Evolutionary conservation across 2,113 vertebrate species (phyloP).

Genomic region (Probosciger aterrimus): DNA sequence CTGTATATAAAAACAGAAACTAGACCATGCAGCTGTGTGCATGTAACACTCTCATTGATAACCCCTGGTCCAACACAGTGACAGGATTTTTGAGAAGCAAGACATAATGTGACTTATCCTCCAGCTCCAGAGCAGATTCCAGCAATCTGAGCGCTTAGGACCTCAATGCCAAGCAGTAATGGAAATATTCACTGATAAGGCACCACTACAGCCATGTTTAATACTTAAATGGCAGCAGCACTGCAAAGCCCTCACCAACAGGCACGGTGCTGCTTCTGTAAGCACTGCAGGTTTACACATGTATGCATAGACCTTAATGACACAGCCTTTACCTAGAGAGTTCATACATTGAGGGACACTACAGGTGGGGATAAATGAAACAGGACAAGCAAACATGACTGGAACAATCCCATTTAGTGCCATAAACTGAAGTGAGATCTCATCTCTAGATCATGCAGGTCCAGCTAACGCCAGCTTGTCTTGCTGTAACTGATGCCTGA

Average conservation of each 20-base stretch:
- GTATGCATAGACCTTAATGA: not conserved
- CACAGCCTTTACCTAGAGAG: not conserved
- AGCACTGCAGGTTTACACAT: not conserved
- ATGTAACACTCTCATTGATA: not conserved
- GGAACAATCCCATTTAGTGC: not conserved
- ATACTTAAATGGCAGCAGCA: not conserved
- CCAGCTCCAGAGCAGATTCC: not conserved
- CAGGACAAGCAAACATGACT: not conserved
- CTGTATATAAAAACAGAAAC: not conserved
- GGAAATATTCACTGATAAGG: not conserved
- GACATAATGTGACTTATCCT: not conserved
- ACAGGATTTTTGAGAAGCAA: not conserved
- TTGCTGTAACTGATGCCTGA: not conserved
- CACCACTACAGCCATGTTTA: not conserved
- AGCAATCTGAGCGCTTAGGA: not conserved
- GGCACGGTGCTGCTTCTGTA: not conserved
- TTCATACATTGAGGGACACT: not conserved
- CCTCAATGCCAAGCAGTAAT: not conserved
- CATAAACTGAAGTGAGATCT: not conserved
- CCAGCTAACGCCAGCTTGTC: not conserved
- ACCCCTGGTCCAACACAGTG: fast-evolving
- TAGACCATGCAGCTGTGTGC: not conserved
- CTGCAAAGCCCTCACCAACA: not conserved
- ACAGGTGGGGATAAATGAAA: not conserved
- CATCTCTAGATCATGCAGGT: not conserved